Conservation (phyloP, 2,113 vertebrate genomes). For the Perccottus glenii region DNA sequence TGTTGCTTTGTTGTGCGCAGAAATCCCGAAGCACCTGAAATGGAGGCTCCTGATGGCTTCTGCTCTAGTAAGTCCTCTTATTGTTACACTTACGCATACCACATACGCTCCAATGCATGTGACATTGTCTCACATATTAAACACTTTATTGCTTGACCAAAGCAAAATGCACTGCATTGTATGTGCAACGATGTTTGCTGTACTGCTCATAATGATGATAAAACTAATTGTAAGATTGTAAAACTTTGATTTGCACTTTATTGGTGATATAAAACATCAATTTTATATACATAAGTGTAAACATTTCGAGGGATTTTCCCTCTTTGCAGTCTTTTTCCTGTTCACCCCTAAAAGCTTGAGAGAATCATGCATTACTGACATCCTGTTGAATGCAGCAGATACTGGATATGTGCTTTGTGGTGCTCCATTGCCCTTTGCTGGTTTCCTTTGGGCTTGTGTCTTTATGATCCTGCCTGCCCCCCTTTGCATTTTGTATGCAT, state of each 20-base stretch:
- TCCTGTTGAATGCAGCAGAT: constrained; percentile 69
- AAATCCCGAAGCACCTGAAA: constrained; percentile 90
- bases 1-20: constrained; percentile 69
- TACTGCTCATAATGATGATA: not conserved
- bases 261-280: constrained; percentile 10
- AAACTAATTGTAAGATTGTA: not conserved
- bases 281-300: constrained; percentile 32
- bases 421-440: constrained; percentile 70
- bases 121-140: not conserved
- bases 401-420: constrained; percentile 67
- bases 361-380: constrained; percentile 61
- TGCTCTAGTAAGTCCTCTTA: constrained; percentile 88
- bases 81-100: not conserved
- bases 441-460: constrained; percentile 68
- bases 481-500: constrained; percentile 14
- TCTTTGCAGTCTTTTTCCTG: constrained; percentile 64
- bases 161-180: not conserved
- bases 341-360: constrained; percentile 59
- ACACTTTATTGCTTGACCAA: not conserved
- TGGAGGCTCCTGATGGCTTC: constrained; percentile 90
- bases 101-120: not conserved
- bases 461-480: constrained; percentile 36
- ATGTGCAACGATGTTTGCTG: not conserved
- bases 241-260: not conserved
- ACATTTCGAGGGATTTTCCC: constrained; percentile 72